These are phyloP conservation scores for Stigmatopora argus DNA, from an alignment of 2,113 vertebrate species.

Conservation along the genomic window DNA sequence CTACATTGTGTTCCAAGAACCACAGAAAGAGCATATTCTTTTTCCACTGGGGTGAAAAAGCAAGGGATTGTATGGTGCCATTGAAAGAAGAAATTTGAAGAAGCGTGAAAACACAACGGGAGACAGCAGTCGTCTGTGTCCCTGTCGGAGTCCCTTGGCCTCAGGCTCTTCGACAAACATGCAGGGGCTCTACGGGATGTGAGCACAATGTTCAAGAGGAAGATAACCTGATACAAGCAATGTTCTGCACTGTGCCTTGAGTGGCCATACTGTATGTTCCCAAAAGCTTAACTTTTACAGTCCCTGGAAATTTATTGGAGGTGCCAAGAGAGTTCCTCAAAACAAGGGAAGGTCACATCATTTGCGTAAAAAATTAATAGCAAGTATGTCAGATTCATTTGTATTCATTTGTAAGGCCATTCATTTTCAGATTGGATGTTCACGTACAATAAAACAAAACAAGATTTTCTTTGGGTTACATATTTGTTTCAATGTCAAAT, in stretches of 20 bases:
- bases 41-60: conserved; percentile 15
- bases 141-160: conserved; percentile 46
- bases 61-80: conserved; percentile 40
- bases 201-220: conserved; percentile 30
- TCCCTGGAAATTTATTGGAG: conserved; percentile 21
- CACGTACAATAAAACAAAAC: background rate
- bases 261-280: conserved; percentile 23
- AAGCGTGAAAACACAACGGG: conserved; percentile 46
- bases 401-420: background rate
- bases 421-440: background rate
- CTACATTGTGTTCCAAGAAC: conserved; percentile 21
- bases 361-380: background rate
- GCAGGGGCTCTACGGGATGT: conserved; percentile 33
- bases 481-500: too few relatives aligned
- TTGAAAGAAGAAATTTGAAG: conserved; percentile 48
- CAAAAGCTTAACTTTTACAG: conserved; percentile 19
- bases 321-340: conserved; percentile 15
- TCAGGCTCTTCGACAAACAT: conserved; percentile 46
- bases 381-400: conserved; percentile 4
- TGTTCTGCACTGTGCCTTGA: conserved; percentile 20
- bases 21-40: conserved; percentile 29
- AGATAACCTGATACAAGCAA: conserved; percentile 47
- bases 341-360: background rate
- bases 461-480: too few relatives aligned
- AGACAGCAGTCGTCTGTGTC: conserved; percentile 37